Base-by-base conservation (phyloP, 2,888 invertebrate genomes). In the Griposia aprilina region DNA sequence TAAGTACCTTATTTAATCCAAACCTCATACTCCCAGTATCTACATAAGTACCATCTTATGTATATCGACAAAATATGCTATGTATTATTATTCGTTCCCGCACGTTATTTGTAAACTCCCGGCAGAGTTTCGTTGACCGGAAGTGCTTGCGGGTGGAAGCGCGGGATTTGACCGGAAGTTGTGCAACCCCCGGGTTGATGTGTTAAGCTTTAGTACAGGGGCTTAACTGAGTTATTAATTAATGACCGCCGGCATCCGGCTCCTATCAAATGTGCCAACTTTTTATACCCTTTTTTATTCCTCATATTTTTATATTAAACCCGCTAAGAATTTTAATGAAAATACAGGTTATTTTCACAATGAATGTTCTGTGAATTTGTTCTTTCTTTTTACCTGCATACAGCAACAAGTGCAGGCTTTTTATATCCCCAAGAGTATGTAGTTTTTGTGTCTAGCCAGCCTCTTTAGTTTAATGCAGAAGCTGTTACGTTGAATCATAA, bases 91-190 rank as follows among this genome's bases (percentile, higher is more conserved):
- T 86, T 83, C 80, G 75, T 66, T 79, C 72, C 67, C 74, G 70
- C 71, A 79, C 76, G 84, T 91, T 91, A 89, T 91, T 90, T 90
- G 92, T 90, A 89, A 90, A 90, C 90, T 92, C 91, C 91, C 90
- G 88, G 79, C 90, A 87, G 94, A 95, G 93, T 94, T 95, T 94
- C 92, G 93, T 92, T 93, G 94, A 93, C 94, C 96, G 96, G 95
- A 96, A 94, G 94, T 92, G 94, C 94, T 93, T 91, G 94, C 90
- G 94, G 92, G 92, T 90, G 91, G 92, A 91, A 93, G 93, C 93
- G 93, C 94, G 95, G 95, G 94, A 94, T 95, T 94, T 93, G 94
- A 94, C 96, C 96, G 96, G 96, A 96, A 95, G 92, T 95, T 94
- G 91, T 92, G 92, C 92, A 91, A 90, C 92, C 93, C 93, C 90